Base-by-base conservation (phyloP, 1,140 invertebrate genomes). In the Hermetia illucens region DNA sequence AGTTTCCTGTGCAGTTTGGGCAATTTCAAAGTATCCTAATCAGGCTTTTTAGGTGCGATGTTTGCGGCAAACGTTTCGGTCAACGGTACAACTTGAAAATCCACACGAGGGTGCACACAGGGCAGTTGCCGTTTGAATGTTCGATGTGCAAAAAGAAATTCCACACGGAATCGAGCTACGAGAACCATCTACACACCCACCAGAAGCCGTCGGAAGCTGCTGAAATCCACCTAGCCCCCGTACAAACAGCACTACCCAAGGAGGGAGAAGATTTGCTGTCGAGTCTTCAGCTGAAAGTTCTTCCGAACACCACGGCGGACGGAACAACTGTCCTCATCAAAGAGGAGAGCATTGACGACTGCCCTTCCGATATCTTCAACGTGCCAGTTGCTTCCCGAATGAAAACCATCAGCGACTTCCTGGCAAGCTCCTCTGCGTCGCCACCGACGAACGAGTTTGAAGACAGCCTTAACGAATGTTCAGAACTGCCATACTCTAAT, bases 71-170 rank as follows among this genome's bases (percentile, higher is more conserved):
- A 51, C 62, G 65, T 1, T 71, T 70, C 19, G 61, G 65, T 8
- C 55, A 69, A 43, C 44, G 66, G 0, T 68, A 69, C 19, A 68
- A 69, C 44, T 45, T 72, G 1, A 69, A 70, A 24, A 68, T 70
- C 29, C 70, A 72, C 10, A 57, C 61, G 27, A 63, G 66, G n/a
- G 69, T 61, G 1, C 69, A 85, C 50, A 83, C 80, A 1, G 81
- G 74, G 2, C 72, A 76, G 41, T 75, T 74, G 44, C 75, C 75
- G 1, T 79, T 72, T 34, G 70, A 71, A 20, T 83, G 79, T 51
- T 73, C 75, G 44, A 63, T 71, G n/a, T 74, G 71, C 48, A 56
- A 58, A 33, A 59, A 55, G 42, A 57, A 57, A 38, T 38, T 59
- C 36, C 57, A 59, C 21, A 61, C 58, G 8, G 54, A 57, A 17